Base-by-base conservation (phyloP, 2,888 invertebrate genomes). In the Girardia tigrina region DNA sequence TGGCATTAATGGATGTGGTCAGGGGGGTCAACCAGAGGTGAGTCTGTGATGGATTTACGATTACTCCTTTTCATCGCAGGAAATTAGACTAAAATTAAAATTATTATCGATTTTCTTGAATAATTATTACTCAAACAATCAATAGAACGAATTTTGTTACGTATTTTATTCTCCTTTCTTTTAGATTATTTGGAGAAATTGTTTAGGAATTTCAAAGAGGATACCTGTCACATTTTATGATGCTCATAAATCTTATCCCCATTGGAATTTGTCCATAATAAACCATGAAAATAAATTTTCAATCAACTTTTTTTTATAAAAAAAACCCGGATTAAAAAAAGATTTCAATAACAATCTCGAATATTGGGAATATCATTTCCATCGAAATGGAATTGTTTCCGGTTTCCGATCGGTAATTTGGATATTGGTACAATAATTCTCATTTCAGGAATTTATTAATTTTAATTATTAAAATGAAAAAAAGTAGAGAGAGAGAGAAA, bases 1-100 rank as follows among this genome's bases (percentile, higher is more conserved):
- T 56, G 56, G 56, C 56, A 56, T 56, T 56, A 8, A 56, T 56
- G 56, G 56, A 20, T 56, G 23, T 23, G 56, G 56, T 56, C 56
- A 56, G 56, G 56, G 23, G 56, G n/a, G 23, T 56, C 23, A n/a
- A 20, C 56, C 4, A 56, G n/a, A 4, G 56, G 23, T 56, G n/a
- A 16, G 23, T 12, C 23, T 56, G 20, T 56, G 56, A 56, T 56
- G 23, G 56, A 56, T 56, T 56, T 56, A 56, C 56, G 56, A 56
- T 4, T 56, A n/a, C 56, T 56, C 56, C 23, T 56, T 56, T 56
- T 23, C 56, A 56, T 20, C n/a, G 20, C n/a, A n/a, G 23, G 56
- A 23, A 56, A 56, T 20, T 56, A 56, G 23, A 16, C 4, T 56
- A 23, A n/a, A 56, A 56, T 8, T 12, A 56, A 56, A 56, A 23